phyloP scores from a whole-genome alignment of 1,140 invertebrate species.

The Manduca sexta region DNA sequence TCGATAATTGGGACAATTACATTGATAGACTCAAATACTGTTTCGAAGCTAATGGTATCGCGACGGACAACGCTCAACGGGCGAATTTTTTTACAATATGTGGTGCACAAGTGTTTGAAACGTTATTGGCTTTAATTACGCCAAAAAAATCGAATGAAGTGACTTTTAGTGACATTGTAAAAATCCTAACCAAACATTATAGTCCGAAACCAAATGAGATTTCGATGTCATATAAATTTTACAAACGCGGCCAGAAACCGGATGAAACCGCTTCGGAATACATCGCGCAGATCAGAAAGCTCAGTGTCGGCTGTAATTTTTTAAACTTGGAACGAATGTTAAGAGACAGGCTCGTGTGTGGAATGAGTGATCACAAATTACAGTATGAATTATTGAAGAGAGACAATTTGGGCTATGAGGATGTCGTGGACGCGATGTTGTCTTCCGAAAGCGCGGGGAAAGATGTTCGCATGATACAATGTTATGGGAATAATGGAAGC shows the following conservation, averaged over 20 bases:
- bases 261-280: too few species aligned
- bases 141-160: conserved; percentile 20
- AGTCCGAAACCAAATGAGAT: conserved; percentile 31
- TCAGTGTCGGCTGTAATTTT: conserved; percentile 25
- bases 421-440: conserved; percentile 17
- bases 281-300: too few species aligned
- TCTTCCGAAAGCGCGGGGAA: conserved; percentile 21
- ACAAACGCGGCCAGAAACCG: too few species aligned
- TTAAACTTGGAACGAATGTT: conserved; percentile 26
- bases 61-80: conserved; percentile 11
- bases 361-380: conserved; percentile 21
- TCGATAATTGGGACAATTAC: conserved; percentile 19
- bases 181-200: conserved; percentile 20
- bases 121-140: conserved; percentile 13
- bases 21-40: conserved; percentile 22
- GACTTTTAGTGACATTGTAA: conserved; percentile 14
- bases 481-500: neutral
- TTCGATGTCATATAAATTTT: too few species aligned
- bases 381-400: conserved; percentile 25
- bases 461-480: conserved; percentile 15
- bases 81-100: conserved; percentile 28
- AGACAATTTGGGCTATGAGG: conserved; percentile 19
- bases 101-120: conserved; percentile 21
- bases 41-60: conserved; percentile 20
- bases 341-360: conserved; percentile 23